Base-by-base conservation (phyloP, 2,113 vertebrate genomes). In the Ameiurus melas region DNA sequence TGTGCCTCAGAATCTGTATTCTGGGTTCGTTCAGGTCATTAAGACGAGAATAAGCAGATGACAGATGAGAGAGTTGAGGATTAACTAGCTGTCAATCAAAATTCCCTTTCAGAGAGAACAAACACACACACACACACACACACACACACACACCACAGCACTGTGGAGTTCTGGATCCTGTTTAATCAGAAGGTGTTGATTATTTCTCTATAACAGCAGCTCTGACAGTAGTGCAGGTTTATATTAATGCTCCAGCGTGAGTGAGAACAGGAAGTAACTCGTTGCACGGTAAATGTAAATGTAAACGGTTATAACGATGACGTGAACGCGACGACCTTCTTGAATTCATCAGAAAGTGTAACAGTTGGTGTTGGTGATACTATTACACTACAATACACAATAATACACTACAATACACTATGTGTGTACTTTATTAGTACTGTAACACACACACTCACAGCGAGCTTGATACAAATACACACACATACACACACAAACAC, bases 31-130 rank as follows among this genome's bases (percentile, higher is more conserved):
- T 33, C 30, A 2, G 79, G 78, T 81, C 78, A 58, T 81, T 81
- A 81, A 81, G 53, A 33, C 0, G 8, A 57, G 55, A 81, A 81
- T 36, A 81, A 53, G 10, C n/a, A 57, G 55, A 81, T 58, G 53
- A 81, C 78, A 81, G 78, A 58, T 57, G 53, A 81, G 78, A 58
- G 17, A 19, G 53, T 81, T 81, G 30, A 81, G n/a, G 78, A 81
- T 58, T 81, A 81, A 81, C 79, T 17, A 33, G 19, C 3, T 81
- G 53, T 81, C 78, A 81, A 58, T 81, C 53, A 81, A 57, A 81
- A 10, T 33, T 30, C 47, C 14, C 77, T 53, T 53, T 79, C 27
- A 53, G 47, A 19, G 51, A 33, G 53, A 55, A 70, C 10, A 33
- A 3, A 70, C 33, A 73, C 36, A 39, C 36, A 43, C 19, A 22